Percentiles rank a stretch among this genome's conserved stretches.
Conservation (phyloP, 2,113 vertebrate species). For the Protobothrops mucrosquamatus region DNA sequence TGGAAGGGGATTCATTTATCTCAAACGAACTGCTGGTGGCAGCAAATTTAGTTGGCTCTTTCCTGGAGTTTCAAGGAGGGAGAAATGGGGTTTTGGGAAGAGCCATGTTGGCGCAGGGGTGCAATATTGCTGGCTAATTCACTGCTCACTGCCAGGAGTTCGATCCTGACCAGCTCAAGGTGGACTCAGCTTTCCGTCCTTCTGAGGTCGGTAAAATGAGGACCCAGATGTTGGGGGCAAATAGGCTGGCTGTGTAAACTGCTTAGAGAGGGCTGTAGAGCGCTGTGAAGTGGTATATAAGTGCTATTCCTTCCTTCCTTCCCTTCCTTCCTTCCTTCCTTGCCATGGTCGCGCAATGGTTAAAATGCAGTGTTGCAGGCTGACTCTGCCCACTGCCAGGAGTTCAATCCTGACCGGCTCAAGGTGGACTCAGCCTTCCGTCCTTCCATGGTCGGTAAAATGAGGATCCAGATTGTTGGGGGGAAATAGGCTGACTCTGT, state of each 20-base stretch:
- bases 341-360: neutral
- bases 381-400: neutral
- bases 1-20: neutral
- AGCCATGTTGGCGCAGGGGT: neutral
- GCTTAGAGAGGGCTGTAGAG: no score
- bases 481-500: neutral
- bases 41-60: neutral
- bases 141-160: no score
- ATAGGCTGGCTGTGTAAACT: no score
- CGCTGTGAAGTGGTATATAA: no score
- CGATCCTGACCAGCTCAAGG: no score
- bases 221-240: no score
- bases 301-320: no score
- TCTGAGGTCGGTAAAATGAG: no score
- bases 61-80: neutral
- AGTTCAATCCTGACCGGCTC: neutral
- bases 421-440: neutral
- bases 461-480: neutral
- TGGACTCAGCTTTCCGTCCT: no score
- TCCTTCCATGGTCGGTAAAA: neutral
- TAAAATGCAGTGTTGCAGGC: neutral
- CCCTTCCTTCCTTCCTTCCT: no score
- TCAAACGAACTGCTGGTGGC: neutral
- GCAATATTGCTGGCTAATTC: no score
- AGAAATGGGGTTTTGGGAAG: neutral